These are phyloP conservation scores for Armadillidium nasatum DNA, from an alignment of 1,140 invertebrate genomes.

Conservation along the genomic window DNA sequence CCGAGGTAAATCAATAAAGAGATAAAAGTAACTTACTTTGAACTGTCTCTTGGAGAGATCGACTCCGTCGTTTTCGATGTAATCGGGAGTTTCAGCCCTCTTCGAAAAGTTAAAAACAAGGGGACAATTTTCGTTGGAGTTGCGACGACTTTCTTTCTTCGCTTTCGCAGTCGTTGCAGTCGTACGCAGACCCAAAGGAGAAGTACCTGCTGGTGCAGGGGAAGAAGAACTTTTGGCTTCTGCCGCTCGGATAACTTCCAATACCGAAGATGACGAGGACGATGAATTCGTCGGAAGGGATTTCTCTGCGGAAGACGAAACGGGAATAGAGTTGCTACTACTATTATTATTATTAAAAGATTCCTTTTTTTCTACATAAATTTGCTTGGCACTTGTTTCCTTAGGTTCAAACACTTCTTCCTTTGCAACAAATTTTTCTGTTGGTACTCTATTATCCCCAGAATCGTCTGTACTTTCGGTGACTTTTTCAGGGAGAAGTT, in stretches of 20 bases:
- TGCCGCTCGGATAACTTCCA: constrained; percentile 13
- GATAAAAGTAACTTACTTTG: constrained; percentile 36
- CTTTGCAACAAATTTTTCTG: neutral
- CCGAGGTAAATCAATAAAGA: constrained; percentile 8
- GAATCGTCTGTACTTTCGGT: neutral
- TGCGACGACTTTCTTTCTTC: constrained; percentile 44
- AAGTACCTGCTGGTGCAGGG: neutral
- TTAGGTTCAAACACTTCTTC: neutral
- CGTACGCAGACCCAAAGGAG: constrained; percentile 26
- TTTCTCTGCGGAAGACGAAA: neutral
- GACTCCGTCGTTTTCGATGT: constrained; percentile 81
- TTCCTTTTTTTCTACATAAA: too few relatives aligned
- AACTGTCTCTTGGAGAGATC: constrained; percentile 59
- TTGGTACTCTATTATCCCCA: neutral
- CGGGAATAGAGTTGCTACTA: neutral
- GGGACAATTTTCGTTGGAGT: constrained; percentile 59
- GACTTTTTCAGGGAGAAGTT: neutral
- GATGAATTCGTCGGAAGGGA: neutral
- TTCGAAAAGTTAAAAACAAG: constrained; percentile 79
- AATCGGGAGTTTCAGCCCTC: constrained; percentile 71
- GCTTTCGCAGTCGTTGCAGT: constrained; percentile 23
- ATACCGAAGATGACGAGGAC: neutral
- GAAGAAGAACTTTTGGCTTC: constrained; percentile 21
- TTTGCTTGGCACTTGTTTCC: too few relatives aligned
- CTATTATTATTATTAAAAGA: too few relatives aligned